Percentiles rank a stretch among this genome's conserved stretches.
phyloP scores from a whole-genome alignment of 2,113 vertebrate genomes.

The Otis tarda region DNA sequence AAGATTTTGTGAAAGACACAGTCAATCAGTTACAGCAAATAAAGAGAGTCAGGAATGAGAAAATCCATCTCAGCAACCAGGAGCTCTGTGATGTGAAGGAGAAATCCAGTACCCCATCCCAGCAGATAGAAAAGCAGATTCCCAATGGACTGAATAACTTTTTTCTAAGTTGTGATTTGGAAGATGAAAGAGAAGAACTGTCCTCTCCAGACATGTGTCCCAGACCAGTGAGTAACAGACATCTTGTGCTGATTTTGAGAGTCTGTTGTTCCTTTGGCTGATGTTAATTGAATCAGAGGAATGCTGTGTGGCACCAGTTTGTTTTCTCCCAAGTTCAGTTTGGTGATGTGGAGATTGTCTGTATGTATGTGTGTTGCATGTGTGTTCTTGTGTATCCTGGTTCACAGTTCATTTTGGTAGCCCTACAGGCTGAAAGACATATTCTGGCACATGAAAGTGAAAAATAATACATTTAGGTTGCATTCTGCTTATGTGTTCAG shows the following conservation, averaged over 20 bases:
- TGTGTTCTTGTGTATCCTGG: neutral
- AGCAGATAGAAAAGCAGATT: constrained; percentile 61
- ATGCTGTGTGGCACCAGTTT: neutral
- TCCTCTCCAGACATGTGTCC: constrained; percentile 92
- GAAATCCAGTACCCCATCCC: neutral
- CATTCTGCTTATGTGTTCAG: neutral
- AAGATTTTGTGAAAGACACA: constrained; percentile 83
- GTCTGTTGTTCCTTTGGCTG: neutral
- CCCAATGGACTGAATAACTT: constrained; percentile 71
- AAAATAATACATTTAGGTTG: neutral
- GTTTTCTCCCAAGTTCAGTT: neutral
- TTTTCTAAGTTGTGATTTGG: constrained; percentile 70
- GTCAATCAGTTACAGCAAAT: constrained; percentile 86
- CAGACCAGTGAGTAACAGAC: constrained; percentile 84
- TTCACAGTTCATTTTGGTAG: neutral
- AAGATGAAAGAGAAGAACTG: constrained; percentile 86
- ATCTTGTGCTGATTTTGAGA: neutral
- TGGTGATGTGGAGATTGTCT: neutral
- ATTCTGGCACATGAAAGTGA: neutral
- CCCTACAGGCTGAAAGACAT: neutral
- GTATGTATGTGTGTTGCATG: neutral
- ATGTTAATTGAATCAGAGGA: neutral
- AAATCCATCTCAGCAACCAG: constrained; percentile 82
- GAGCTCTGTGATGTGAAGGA: constrained; percentile 63
- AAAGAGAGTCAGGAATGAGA: constrained; percentile 84